Evolutionary conservation across 2,797 vertebrate species (phyloP).

Genomic region (Muscicapa comitata): DNA sequence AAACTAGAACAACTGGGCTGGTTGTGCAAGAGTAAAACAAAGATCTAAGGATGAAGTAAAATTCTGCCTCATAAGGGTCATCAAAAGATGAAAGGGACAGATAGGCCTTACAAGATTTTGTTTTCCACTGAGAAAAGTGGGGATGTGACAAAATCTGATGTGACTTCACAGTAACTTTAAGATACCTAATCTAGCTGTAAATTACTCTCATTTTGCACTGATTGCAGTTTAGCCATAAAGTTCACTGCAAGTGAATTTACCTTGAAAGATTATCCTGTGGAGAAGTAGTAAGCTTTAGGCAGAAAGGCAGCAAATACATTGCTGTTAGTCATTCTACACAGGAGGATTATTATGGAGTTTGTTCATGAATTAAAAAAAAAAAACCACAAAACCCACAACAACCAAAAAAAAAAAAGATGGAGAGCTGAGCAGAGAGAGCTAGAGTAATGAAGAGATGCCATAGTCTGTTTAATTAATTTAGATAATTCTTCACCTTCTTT

Average conservation of each 20-base stretch:
- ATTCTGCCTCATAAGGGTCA: background rate
- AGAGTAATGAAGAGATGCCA: accelerated
- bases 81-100: background rate
- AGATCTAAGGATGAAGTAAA: background rate
- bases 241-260: background rate
- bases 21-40: background rate
- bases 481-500: background rate
- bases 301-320: background rate
- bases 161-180: background rate
- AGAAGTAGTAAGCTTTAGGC: background rate
- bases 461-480: background rate
- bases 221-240: background rate
- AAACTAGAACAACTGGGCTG: background rate
- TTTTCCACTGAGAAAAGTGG: background rate
- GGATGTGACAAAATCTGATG: background rate
- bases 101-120: background rate
- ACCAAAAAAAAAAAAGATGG: no score
- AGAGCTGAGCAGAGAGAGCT: background rate
- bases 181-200: background rate
- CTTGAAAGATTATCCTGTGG: background rate
- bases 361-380: background rate
- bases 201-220: background rate
- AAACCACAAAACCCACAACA: no score
- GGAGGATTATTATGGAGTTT: background rate
- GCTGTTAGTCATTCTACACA: background rate